These are phyloP conservation scores for Auanema sp. DNA, from an alignment of 2,888 invertebrate species.

Conservation along the genomic window DNA sequence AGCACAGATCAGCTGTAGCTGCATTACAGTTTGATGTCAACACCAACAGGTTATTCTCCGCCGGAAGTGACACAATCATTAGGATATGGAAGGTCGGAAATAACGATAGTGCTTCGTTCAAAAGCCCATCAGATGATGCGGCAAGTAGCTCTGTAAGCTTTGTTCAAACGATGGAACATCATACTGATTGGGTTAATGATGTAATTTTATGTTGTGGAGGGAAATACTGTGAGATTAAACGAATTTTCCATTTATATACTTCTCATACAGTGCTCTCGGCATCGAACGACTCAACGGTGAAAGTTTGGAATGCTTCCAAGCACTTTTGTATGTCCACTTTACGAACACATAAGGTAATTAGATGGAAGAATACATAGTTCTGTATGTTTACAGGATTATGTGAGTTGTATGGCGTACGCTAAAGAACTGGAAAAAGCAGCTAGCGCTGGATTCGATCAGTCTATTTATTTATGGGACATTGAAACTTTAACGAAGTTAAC, in stretches of 20 bases:
- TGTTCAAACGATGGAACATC: slow-evolving; percentile 92
- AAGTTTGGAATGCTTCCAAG: slow-evolving; percentile 99
- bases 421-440: slow-evolving; percentile 87
- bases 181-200: slow-evolving; percentile 99
- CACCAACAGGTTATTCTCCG: slow-evolving; percentile 86
- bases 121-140: not conserved
- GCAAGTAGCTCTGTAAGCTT: not conserved
- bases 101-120: not conserved
- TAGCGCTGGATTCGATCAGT: slow-evolving; percentile 92
- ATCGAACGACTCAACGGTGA: slow-evolving; percentile 97
- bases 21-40: slow-evolving; percentile 88
- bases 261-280: slow-evolving; percentile 85
- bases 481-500: slow-evolving; percentile 94
- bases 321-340: slow-evolving; percentile 99
- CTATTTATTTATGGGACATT: slow-evolving; percentile 97
- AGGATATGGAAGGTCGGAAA: slow-evolving; percentile 74
- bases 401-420: slow-evolving; percentile 94
- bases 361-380: slow-evolving; percentile 65
- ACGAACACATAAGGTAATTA: slow-evolving; percentile 78
- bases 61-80: slow-evolving; percentile 94
- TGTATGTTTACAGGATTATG: slow-evolving; percentile 82
- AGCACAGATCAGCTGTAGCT: slow-evolving; percentile 92
- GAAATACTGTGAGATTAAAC: slow-evolving; percentile 76
- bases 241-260: not conserved
- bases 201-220: slow-evolving; percentile 96